Base-by-base conservation (phyloP, 1,140 invertebrate genomes). In the Venustaconcha ellipsiformis region DNA sequence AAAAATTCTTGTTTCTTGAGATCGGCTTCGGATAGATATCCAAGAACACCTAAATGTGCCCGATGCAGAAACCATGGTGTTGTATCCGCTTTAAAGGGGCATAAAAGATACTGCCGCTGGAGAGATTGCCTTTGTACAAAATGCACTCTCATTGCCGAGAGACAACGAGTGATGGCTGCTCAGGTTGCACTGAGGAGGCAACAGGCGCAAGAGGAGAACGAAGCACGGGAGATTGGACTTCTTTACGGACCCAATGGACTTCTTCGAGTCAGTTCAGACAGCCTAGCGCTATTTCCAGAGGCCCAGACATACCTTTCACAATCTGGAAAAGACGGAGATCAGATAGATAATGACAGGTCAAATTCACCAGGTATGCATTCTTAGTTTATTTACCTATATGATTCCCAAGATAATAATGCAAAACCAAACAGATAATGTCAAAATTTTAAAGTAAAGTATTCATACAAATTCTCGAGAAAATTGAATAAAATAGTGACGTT, bases 161-260 rank as follows among this genome's bases (percentile, higher is more conserved):
- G 97, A 60, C 97, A 99, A 88, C 90, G 96, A n/a, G 97, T 99
- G 15, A 99, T 99, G 97, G 97, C 97, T 0, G 96, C 97, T 70
- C 97, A 99, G 93, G 88, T 89, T n/a, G 88, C 88, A 14, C 80
- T 89, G 20, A 70, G 88, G 14, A 67, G 88, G 56, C 88, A 92
- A 79, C 92, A 92, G 78, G 92, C 91, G 20, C 92, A 99, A 89
- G 98, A 99, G 89, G 98, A 99, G 89, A 98, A 96, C 89, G 97
- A 99, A 90, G 97, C 97, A 3, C 92, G 96, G 78, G 97, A 99
- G 87, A 88, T 99, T 84, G 96, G 96, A 26, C 91, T 97, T 60
- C 90, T 96, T 15, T 96, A 96, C 89, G 94, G 94, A n/a, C 80
- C 91, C 87, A 89, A 81, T 63, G 87, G 86, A 17, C 83, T 88